Percentiles rank a stretch among this genome's conserved stretches.
phyloP scores from a whole-genome alignment of 2,888 invertebrate genomes.

The Heliconius erato region DNA sequence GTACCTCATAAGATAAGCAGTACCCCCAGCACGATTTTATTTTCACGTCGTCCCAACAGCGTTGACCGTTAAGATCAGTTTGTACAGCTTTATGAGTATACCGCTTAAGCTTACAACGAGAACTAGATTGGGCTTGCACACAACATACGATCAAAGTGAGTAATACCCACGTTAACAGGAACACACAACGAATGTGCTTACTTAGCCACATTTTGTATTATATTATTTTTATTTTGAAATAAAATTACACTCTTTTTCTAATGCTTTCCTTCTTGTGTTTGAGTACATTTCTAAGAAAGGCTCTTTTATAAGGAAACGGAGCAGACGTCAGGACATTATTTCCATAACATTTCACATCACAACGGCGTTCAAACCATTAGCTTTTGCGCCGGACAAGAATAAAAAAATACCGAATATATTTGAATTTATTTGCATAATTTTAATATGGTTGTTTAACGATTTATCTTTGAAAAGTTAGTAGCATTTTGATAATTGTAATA shows the following conservation, averaged over 20 bases:
- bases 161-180: slow-evolving; percentile 58
- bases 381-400: slow-evolving; percentile 53
- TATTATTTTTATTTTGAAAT: background rate
- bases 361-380: slow-evolving; percentile 75
- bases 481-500: background rate
- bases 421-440: slow-evolving; percentile 28
- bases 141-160: slow-evolving; percentile 62
- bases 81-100: slow-evolving; percentile 78
- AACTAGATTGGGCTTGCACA: slow-evolving; percentile 58
- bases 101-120: slow-evolving; percentile 70
- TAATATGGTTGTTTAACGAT: background rate
- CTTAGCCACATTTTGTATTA: slow-evolving; percentile 53
- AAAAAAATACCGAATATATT: slow-evolving; percentile 33
- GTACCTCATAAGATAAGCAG: slow-evolving; percentile 93
- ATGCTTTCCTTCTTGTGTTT: slow-evolving; percentile 58
- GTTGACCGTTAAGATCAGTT: slow-evolving; percentile 86
- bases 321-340: slow-evolving; percentile 75
- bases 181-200: slow-evolving; percentile 52
- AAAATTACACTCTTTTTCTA: slow-evolving; percentile 28
- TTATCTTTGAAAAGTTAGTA: background rate
- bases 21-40: slow-evolving; percentile 94
- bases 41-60: slow-evolving; percentile 92
- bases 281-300: slow-evolving; percentile 52
- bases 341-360: slow-evolving; percentile 71
- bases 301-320: slow-evolving; percentile 71